Evolutionary conservation across 2,113 vertebrate genomes (phyloP).

Genomic region (Mionectes macconnelli): DNA sequence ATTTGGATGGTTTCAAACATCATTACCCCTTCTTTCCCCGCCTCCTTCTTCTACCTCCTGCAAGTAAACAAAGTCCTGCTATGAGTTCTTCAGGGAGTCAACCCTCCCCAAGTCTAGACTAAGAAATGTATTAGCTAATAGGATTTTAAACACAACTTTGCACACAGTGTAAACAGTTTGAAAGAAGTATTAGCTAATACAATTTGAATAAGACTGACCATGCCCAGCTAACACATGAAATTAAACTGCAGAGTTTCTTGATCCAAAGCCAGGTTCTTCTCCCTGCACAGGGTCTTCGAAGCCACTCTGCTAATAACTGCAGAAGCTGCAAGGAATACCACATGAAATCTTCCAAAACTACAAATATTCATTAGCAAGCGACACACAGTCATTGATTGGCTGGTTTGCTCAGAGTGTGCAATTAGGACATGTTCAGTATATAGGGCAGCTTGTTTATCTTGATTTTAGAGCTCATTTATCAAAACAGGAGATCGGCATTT

Average conservation of each 20-base stretch:
- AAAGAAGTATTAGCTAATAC: constrained; percentile 45
- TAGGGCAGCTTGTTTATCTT: constrained; percentile 64
- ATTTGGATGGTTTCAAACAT: neutral
- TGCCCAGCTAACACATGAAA: constrained; percentile 20
- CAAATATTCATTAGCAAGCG: constrained; percentile 35
- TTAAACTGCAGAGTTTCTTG: neutral
- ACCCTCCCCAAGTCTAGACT: neutral
- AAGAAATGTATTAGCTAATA: constrained; percentile 28
- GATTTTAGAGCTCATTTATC: constrained; percentile 56
- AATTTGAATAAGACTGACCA: constrained; percentile 36
- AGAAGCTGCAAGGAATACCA: neutral
- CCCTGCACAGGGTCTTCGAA: neutral
- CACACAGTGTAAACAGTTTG: constrained; percentile 25
- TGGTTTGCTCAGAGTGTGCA: neutral
- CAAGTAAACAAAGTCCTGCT: constrained; percentile 32
- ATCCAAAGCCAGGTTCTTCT: neutral
- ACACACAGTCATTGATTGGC: neutral
- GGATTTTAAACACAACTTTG: constrained; percentile 47
- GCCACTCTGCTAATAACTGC: neutral
- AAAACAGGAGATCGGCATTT: constrained; percentile 56
- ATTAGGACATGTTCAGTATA: constrained; percentile 53
- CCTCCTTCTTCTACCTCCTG: neutral
- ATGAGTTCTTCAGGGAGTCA: neutral
- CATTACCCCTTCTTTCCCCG: neutral
- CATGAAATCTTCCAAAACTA: constrained; percentile 22